phyloP scores from a whole-genome alignment of 2,797 vertebrate species.

The Nothura maculosa region DNA sequence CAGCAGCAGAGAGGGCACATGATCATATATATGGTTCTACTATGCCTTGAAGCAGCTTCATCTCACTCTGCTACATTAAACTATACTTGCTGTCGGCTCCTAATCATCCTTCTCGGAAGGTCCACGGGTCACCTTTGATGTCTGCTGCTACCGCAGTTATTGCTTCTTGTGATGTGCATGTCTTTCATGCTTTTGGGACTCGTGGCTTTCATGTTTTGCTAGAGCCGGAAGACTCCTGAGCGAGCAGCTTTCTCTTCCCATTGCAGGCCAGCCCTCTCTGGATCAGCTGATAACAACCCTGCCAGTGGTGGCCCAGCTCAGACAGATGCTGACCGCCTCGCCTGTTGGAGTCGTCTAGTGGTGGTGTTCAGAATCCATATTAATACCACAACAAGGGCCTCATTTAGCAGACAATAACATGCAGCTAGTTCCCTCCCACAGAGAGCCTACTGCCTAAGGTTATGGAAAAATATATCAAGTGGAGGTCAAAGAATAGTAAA shows the following conservation, averaged over 20 bases:
- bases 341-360: background rate
- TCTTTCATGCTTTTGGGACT: constrained; percentile 1
- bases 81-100: background rate
- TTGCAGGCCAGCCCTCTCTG: background rate
- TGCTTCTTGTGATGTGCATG: background rate
- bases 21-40: background rate
- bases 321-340: constrained; percentile 8
- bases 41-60: background rate
- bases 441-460: constrained; percentile 47
- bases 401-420: constrained; percentile 24
- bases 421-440: constrained; percentile 31
- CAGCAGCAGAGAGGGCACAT: background rate
- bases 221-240: background rate
- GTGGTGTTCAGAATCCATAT: background rate
- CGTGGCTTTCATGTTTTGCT: background rate
- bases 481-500: constrained; percentile 50
- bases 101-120: background rate
- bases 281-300: background rate
- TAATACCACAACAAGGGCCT: constrained; percentile 2
- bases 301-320: background rate
- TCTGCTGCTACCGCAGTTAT: background rate
- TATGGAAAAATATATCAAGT: constrained; percentile 68
- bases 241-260: background rate
- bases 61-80: background rate
- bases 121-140: constrained; percentile 19